These are phyloP conservation scores for Adelognathus sp. DNA, from an alignment of 2,888 invertebrate species.

Conservation along the genomic window DNA sequence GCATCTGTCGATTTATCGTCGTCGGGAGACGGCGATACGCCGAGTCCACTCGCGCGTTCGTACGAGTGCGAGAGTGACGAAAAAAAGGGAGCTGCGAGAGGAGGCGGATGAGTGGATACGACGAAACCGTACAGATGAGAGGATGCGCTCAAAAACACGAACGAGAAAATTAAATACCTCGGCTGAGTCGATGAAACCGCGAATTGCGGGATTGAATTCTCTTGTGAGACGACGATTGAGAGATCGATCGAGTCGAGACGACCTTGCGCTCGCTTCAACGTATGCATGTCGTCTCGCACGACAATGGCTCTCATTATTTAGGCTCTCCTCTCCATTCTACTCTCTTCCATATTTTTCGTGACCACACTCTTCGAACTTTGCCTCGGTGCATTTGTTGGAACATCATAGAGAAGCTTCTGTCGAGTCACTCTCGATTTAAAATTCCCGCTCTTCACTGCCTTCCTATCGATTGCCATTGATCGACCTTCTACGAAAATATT, in stretches of 20 bases:
- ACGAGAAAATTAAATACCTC: conserved; percentile 16
- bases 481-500: background rate
- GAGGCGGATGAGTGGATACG: background rate
- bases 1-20: conserved; percentile 57
- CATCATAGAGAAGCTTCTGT: background rate
- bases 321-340: background rate
- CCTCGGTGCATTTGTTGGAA: background rate
- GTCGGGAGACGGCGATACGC: conserved; percentile 12
- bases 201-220: conserved; percentile 19
- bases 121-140: background rate
- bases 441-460: background rate
- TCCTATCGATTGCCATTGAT: background rate
- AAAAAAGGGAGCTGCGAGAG: background rate
- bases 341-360: background rate
- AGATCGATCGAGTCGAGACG: conserved; percentile 25
- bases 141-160: background rate
- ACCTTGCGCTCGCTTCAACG: conserved; percentile 19
- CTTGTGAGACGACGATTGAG: conserved; percentile 3
- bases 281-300: conserved; percentile 12
- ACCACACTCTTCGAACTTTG: conserved; percentile 5
- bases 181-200: background rate
- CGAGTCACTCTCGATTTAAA: background rate
- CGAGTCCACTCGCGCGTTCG: conserved; percentile 5
- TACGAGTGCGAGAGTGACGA: background rate
- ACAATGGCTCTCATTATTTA: conserved; percentile 3